phyloP scores from a whole-genome alignment of 1,140 invertebrate genomes.

The Pygmarrhopalites habei region DNA sequence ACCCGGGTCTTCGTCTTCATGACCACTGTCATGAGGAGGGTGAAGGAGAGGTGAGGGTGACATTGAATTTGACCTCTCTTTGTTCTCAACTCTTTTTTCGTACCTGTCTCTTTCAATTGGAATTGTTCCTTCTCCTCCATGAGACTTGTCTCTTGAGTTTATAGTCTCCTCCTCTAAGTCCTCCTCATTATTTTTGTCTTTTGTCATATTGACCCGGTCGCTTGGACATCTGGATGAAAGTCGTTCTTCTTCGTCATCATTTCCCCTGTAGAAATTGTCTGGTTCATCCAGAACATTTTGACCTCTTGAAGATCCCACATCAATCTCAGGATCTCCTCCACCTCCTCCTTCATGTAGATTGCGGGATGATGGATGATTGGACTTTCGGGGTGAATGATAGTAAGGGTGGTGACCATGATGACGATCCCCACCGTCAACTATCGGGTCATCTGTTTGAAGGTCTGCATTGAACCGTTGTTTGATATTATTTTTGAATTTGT shows the following conservation, averaged over 20 bases:
- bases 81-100: neutral
- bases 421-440: conserved; percentile 10
- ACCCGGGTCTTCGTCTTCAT: too few relatives aligned
- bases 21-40: too few relatives aligned
- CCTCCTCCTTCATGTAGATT: too few relatives aligned
- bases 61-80: too few relatives aligned
- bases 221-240: too few relatives aligned
- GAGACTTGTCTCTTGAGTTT: too few relatives aligned
- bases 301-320: neutral
- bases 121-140: neutral
- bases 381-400: too few relatives aligned
- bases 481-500: conserved; percentile 93
- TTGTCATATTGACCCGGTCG: neutral
- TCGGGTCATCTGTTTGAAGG: conserved; percentile 28
- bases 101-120: neutral
- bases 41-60: too few relatives aligned
- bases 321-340: neutral
- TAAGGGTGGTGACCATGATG: too few relatives aligned
- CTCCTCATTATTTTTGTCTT: neutral
- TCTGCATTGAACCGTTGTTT: conserved; percentile 67
- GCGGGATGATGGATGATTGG: too few relatives aligned
- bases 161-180: neutral
- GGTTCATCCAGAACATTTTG: neutral
- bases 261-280: neutral
- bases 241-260: neutral